These are phyloP conservation scores for Limosa lapponica DNA, from an alignment of 2,797 vertebrate species.

Conservation along the genomic window DNA sequence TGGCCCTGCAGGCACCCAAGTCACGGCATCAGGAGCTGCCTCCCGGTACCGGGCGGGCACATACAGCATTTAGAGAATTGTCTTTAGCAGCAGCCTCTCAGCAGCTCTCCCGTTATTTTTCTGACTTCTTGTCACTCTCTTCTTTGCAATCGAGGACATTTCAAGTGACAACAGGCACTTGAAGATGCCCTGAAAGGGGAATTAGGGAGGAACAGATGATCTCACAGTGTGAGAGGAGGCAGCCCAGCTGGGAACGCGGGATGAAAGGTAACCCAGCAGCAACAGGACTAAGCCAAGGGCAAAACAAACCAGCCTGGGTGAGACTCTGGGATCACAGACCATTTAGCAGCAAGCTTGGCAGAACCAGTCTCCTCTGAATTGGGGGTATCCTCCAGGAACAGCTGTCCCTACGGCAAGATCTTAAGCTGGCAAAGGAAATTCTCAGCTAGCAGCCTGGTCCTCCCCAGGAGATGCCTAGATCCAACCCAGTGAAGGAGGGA, in stretches of 20 bases:
- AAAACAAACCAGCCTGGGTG: neutral
- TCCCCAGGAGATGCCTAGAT: neutral
- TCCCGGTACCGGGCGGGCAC: accelerated
- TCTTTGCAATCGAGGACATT: neutral
- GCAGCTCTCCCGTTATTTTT: neutral
- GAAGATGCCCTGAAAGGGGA: neutral
- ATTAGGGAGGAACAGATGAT: neutral
- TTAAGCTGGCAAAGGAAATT: neutral
- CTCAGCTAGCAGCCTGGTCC: neutral
- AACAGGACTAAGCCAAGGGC: neutral
- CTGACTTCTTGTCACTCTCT: constrained; percentile 1
- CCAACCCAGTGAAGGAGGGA: neutral
- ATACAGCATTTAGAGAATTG: neutral
- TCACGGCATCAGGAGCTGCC: neutral
- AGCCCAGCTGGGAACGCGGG: neutral
- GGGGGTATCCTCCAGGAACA: neutral
- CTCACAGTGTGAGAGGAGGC: neutral
- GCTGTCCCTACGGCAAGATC: accelerated
- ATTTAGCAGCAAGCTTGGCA: neutral
- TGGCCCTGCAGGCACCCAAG: neutral
- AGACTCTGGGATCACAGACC: neutral
- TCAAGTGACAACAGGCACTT: constrained; percentile 1
- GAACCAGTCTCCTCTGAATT: neutral
- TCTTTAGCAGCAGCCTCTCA: neutral
- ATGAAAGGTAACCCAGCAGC: neutral